Evolutionary conservation across 2,113 vertebrate species (phyloP), one percentile per base, ranked within the genome.

Genomic region (Esox niger): DNA sequence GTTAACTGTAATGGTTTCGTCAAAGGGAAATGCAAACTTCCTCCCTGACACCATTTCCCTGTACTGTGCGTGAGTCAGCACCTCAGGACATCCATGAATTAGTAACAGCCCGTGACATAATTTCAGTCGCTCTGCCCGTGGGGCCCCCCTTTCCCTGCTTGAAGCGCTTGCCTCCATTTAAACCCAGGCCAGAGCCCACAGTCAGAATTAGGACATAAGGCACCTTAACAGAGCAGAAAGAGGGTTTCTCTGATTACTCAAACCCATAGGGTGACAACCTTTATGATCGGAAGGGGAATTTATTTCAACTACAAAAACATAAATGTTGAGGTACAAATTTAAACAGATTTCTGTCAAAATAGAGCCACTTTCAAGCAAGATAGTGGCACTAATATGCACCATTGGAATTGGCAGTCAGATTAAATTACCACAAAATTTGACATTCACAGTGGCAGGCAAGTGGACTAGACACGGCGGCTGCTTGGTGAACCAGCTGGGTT

Each of bases 71-170:
- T 9, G 21, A 54, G 11, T 31, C 7, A 26, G 52, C 23, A 17
- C 38, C 15, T 21, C 29, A 26, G 52, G 23, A 17, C 38, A 21
- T 21, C 29, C 52, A 68, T 68, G n/a, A 71, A 76, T 52, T 26
- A 64, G 30, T 64, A 32, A 35, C 57, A 38, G 4, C 54, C 26
- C n/a, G 49, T 30, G 31, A 11, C 31, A 66, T 49, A 49, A 67
- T 58, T 49, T 54, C 35, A 55, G 56, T 6, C 30, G 25, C 38
- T 62, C 26, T n/a, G 25, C 31, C 58, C 35, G 9, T 63, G 31
- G 32, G 9, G 29, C n/a, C 31, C 10, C 23, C 5, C 38, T 4
- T 6, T 23, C 35, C 61, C 11, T 43, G 59, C 59, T 26, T 26
- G 61, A 38, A 8, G 13, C 29, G 21, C 59, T 61, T 30, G 59